phyloP scores from a whole-genome alignment of 2,797 vertebrate species.

The Ambastaia sidthimunki region DNA sequence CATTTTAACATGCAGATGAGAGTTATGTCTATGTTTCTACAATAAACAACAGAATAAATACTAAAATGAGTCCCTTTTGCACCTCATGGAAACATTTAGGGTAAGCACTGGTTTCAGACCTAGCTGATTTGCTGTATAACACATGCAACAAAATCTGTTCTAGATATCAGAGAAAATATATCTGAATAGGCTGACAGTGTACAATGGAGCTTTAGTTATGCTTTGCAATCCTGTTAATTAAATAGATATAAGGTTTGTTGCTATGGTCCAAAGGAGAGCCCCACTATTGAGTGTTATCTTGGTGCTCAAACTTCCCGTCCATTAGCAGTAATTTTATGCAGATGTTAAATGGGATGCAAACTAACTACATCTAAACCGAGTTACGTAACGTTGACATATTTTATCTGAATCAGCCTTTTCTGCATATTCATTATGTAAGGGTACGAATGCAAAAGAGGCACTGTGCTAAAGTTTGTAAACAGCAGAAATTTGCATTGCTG shows the following conservation, averaged over 20 bases:
- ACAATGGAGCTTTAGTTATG: background rate
- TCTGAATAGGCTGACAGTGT: background rate
- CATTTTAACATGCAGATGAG: background rate
- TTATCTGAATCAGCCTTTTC: constrained; percentile 45
- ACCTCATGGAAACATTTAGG: too few relatives aligned
- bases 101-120: too few relatives aligned
- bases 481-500: constrained; percentile 45
- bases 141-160: background rate
- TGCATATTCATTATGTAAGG: constrained; percentile 37
- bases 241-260: background rate
- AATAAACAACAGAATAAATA: too few relatives aligned
- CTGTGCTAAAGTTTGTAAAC: constrained; percentile 37
- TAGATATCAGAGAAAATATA: background rate
- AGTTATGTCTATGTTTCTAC: too few relatives aligned
- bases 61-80: too few relatives aligned
- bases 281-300: background rate
- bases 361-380: background rate
- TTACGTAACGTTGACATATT: background rate
- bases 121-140: too few relatives aligned
- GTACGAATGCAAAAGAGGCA: constrained; percentile 49
- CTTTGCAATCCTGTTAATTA: background rate
- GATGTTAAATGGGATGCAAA: constrained; percentile 24
- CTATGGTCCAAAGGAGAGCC: background rate
- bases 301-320: background rate
- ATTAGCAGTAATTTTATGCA: constrained; percentile 11